Evolutionary conservation across 92 coral and sea anemone species (phyloP).

Genomic region (Zoanthus solanderi): DNA sequence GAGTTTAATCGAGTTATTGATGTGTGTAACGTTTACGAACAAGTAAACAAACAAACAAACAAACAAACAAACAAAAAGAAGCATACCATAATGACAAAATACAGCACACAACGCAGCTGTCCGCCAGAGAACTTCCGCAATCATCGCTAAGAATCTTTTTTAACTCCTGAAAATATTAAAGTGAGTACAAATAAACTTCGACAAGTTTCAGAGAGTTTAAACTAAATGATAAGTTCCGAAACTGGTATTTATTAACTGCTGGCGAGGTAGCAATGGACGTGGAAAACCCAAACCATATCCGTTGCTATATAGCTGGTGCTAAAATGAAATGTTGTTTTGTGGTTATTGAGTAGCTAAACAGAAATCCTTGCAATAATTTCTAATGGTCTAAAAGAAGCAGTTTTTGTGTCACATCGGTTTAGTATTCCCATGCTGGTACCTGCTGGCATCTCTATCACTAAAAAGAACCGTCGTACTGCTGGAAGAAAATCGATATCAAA

Average conservation of each 20-base stretch:
- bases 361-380: neutral
- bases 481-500: neutral
- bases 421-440: neutral
- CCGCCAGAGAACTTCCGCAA: neutral
- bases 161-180: neutral
- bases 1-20: no score
- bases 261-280: no score
- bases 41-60: neutral
- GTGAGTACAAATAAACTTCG: neutral
- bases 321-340: no score
- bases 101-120: conserved; percentile 12
- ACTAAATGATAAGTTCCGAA: neutral
- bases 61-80: neutral
- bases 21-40: neutral
- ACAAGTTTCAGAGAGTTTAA: neutral
- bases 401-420: neutral
- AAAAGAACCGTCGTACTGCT: neutral
- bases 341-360: no score
- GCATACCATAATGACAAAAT: conserved; percentile 15
- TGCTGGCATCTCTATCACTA: neutral
- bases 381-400: neutral
- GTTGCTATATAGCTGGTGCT: no score
- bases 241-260: no score
- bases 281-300: no score
- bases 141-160: neutral